Evolutionary conservation across 2,888 invertebrate species (phyloP).

Genomic region (Melikaiella ostensackeni): DNA sequence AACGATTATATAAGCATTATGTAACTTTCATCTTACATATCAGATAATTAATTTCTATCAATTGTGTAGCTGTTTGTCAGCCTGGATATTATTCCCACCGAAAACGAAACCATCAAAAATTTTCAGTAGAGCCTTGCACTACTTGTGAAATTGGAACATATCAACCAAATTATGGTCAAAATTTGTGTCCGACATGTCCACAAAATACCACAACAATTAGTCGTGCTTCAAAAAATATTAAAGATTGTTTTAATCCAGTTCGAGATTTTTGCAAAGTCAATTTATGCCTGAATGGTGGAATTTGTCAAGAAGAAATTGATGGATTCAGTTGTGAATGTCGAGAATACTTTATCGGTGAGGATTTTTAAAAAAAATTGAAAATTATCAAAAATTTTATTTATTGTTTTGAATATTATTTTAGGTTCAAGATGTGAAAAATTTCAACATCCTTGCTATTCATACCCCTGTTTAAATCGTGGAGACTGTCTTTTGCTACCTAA

Average conservation of each 20-base stretch:
- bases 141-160: conserved; percentile 79
- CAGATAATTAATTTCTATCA: conserved; percentile 11
- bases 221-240: conserved; percentile 74
- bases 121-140: conserved; percentile 64
- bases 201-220: conserved; percentile 77
- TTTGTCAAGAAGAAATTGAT: conserved; percentile 70
- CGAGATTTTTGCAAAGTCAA: conserved; percentile 78
- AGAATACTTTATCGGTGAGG: conserved; percentile 78
- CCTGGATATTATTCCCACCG: conserved; percentile 78
- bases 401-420: conserved; percentile 59
- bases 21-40: neutral
- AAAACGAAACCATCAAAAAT: conserved; percentile 64
- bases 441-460: conserved; percentile 78
- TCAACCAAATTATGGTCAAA: conserved; percentile 81
- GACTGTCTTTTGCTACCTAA: conserved; percentile 74
- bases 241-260: conserved; percentile 78
- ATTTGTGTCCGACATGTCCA: conserved; percentile 81
- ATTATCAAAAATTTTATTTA: conserved; percentile 10
- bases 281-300: conserved; percentile 78
- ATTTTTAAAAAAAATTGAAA: neutral
- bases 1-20: conserved; percentile 1
- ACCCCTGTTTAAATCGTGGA: conserved; percentile 80
- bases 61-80: conserved; percentile 78
- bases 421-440: conserved; percentile 80
- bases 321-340: conserved; percentile 78